Base-by-base conservation (phyloP, 2,113 vertebrate genomes). In the Carassius gibelio region DNA sequence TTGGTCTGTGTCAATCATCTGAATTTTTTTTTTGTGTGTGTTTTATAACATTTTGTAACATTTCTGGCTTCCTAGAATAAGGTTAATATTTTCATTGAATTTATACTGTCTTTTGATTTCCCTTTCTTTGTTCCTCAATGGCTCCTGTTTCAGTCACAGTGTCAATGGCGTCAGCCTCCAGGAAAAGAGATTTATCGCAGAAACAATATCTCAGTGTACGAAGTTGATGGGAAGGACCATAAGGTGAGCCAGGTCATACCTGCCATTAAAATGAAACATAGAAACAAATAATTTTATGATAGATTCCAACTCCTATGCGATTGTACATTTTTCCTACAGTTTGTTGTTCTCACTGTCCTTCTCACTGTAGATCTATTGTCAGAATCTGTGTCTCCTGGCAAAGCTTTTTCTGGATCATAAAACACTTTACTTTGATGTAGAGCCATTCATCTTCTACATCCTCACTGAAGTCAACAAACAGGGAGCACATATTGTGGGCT, bases 341-440 rank as follows among this genome's bases (percentile, higher is more conserved):
- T 76, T 55, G 62, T 66, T 1, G 1, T 57, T 77, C 9, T 59
- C 17, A 68, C 7, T 57, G 5, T 71, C 7, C 42, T 34, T 68
- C 14, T 91, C 21, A 83, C 8, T 82, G 69, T 90, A 97, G 96
- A 97, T 98, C 88, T 98, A 98, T 91, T 97, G 97, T 91, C 97
- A 98, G 95, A 98, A 97, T 88, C 94, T 98, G 10, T 98, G 97
- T 92, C 94, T 98, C 3, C 89, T 98, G 87, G 97, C 97, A 23
- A 98, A 98, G 86, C 96, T 98, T 0, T 98, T 98, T 86, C 94
- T 98, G 75, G 97, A 98, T 90, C 97, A 98, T 91, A 98, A 98
- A 89, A 98, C 97, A 0, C 89, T 98, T 19, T 98, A 98, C 80
- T 98, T 98, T 0, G 97, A 98, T 0, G 97, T 98, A 87, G 97